Percentiles rank a stretch among this genome's conserved stretches.
Evolutionary conservation across 2,888 invertebrate species (phyloP).

Genomic region (Sycophila texana): DNA sequence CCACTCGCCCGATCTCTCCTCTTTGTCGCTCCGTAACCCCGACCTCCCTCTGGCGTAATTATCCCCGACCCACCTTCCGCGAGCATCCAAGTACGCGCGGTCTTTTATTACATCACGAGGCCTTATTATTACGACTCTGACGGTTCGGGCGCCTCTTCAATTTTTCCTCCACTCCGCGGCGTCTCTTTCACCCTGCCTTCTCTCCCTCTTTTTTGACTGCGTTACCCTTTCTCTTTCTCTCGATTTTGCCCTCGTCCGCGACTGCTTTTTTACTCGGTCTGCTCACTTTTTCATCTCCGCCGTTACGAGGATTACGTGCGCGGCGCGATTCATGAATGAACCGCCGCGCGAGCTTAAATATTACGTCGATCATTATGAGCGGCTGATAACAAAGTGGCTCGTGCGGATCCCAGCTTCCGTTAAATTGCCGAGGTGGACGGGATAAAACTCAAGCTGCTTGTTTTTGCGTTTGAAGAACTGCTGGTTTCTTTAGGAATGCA

Average conservation of each 20-base stretch:
- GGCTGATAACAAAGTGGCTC: no score
- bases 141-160: conserved; percentile 41
- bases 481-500: no score
- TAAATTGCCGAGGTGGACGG: conserved; percentile 25
- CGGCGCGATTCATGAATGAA: conserved; percentile 41
- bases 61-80: conserved; percentile 40
- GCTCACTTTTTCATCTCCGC: no score
- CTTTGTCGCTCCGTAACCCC: not conserved
- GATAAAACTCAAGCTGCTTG: no score
- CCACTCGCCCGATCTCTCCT: not conserved
- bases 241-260: conserved; percentile 3
- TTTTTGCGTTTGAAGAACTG: no score
- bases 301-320: not conserved
- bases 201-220: not conserved
- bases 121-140: conserved; percentile 53
- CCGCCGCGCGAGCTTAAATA: conserved; percentile 27
- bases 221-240: conserved; percentile 2
- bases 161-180: conserved; percentile 35
- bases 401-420: conserved; percentile 22
- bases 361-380: not conserved
- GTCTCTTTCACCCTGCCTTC: not conserved
- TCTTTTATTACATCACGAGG: conserved; percentile 53
- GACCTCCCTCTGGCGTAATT: conserved; percentile 39
- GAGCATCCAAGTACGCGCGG: conserved; percentile 33
- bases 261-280: not conserved